Conservation (phyloP, 2,113 vertebrate genomes). For the Lagopus muta region DNA sequence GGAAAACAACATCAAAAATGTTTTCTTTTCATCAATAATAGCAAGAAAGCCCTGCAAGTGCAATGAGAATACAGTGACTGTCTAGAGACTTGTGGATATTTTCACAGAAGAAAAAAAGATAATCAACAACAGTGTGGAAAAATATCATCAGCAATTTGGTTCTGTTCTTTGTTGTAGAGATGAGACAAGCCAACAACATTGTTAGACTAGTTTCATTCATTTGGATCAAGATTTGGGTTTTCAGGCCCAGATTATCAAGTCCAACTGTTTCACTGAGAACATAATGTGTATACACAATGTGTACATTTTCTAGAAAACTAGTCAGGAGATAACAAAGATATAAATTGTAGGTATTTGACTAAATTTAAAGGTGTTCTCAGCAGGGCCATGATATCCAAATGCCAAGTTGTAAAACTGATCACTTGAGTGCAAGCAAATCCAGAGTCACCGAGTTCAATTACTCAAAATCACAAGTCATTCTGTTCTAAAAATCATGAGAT, state of each 20-base stretch:
- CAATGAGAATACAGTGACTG: not conserved
- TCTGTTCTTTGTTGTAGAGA: not conserved
- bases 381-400: not conserved
- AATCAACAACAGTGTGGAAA: not conserved
- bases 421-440: conserved; percentile 15
- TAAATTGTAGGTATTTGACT: not conserved
- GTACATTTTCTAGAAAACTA: not conserved
- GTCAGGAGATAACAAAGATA: not conserved
- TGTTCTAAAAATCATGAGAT: not conserved
- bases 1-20: not conserved
- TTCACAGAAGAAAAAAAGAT: not conserved
- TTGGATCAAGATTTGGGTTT: not conserved
- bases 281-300: not conserved
- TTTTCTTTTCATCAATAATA: not conserved
- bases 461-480: not conserved
- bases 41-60: not conserved
- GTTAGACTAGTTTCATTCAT: not conserved
- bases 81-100: not conserved
- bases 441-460: not conserved
- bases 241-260: not conserved
- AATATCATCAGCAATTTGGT: not conserved
- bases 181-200: not conserved
- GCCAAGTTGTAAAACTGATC: not conserved
- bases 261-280: not conserved
- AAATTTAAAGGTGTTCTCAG: not conserved